Conservation (phyloP, 2,797 vertebrate species). For the Adelosebastes latens region DNA sequence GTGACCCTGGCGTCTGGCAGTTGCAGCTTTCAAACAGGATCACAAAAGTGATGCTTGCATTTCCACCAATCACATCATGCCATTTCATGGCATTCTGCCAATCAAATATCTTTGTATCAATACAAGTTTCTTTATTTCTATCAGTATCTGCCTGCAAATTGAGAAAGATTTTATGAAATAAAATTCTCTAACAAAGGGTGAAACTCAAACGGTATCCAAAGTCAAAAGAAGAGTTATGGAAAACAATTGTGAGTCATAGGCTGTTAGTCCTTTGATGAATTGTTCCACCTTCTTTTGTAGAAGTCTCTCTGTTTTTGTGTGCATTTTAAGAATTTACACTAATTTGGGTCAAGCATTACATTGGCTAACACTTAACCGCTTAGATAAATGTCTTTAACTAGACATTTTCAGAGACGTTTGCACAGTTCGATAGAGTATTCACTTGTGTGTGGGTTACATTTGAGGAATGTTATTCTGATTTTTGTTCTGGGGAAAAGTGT, state of each 20-base stretch:
- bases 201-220: background rate
- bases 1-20: conserved; percentile 57
- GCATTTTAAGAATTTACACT: background rate
- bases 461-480: background rate
- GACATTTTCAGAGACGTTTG: background rate
- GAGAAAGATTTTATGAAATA: background rate
- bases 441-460: background rate
- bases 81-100: conserved; percentile 35
- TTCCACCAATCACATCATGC: conserved; percentile 48
- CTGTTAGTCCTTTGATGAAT: background rate
- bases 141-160: background rate
- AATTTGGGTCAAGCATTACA: background rate
- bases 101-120: conserved; percentile 49
- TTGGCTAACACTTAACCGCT: background rate
- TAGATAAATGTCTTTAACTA: background rate
- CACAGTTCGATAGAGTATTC: background rate
- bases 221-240: background rate
- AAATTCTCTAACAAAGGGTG: background rate
- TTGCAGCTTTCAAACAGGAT: conserved; percentile 79
- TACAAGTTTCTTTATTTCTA: conserved; percentile 1
- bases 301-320: background rate
- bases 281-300: background rate
- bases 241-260: background rate
- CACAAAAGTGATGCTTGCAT: conserved; percentile 47
- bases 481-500: background rate